Conservation (phyloP, 2,888 invertebrate species). For the Andrena fulva region DNA sequence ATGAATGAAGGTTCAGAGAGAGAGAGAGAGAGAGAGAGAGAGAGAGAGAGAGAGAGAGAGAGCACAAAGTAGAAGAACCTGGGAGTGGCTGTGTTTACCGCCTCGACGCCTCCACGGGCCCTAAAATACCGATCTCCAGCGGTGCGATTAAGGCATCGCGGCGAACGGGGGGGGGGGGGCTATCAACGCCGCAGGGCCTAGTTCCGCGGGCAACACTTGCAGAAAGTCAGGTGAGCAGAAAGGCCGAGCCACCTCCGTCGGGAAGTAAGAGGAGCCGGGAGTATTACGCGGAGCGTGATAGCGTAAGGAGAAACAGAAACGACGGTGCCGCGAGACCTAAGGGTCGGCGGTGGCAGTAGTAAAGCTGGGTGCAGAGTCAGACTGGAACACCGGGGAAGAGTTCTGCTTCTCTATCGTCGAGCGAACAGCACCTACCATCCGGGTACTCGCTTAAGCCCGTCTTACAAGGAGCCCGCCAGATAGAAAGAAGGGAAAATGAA, state of each 20-base stretch:
- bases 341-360: constrained; percentile 72
- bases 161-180: not conserved
- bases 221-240: constrained; percentile 3
- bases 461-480: constrained; percentile 34
- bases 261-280: constrained; percentile 8
- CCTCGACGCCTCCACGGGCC: too few species aligned
- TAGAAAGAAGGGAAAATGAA: constrained; percentile 39
- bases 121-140: not conserved
- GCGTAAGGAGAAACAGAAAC: constrained; percentile 11
- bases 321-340: constrained; percentile 17
- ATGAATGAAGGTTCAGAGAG: too few species aligned
- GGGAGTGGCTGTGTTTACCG: too few species aligned
- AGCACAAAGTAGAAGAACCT: not conserved
- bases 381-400: constrained; percentile 65
- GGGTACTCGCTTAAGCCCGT: constrained; percentile 45
- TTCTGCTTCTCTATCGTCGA: constrained; percentile 60
- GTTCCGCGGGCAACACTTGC: not conserved
- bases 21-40: too few species aligned
- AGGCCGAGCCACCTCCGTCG: not conserved
- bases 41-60: too few species aligned
- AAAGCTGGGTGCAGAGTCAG: constrained; percentile 77
- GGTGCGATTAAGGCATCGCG: not conserved
- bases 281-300: not conserved
- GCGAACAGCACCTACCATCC: constrained; percentile 48
- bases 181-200: not conserved